Evolutionary conservation across 2,113 vertebrate species (phyloP).

Genomic region (Tachysurus vachellii): DNA sequence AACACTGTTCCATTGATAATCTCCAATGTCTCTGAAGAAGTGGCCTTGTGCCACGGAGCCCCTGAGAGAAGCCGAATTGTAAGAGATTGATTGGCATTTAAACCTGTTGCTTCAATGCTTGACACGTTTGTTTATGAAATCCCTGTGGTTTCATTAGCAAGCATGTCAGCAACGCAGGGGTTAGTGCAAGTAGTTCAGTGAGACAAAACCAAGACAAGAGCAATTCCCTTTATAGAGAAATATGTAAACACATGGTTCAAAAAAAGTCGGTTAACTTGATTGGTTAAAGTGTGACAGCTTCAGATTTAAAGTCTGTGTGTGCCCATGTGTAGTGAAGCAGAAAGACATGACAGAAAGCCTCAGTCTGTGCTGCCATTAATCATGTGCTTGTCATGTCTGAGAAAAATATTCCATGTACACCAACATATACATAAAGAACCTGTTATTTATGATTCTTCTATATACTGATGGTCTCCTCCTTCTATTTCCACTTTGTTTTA

Average conservation of each 20-base stretch:
- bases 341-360: not conserved
- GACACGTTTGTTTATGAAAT: not conserved
- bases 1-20: not conserved
- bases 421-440: not conserved
- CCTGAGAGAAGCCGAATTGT: not conserved
- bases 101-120: not conserved
- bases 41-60: not conserved
- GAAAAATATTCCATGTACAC: not conserved
- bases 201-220: not conserved
- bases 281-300: constrained; percentile 9
- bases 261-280: not conserved
- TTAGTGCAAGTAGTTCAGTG: not conserved
- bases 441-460: constrained; percentile 54
- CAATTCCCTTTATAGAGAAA: not conserved
- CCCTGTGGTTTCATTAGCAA: not conserved
- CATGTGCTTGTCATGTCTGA: constrained; percentile 7
- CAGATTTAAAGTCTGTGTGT: constrained; percentile 8
- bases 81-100: not conserved
- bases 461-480: constrained; percentile 91
- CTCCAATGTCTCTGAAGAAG: not conserved
- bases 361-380: not conserved
- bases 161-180: constrained; percentile 61
- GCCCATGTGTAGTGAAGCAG: not conserved
- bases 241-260: not conserved
- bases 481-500: constrained; percentile 94